Percentiles rank a stretch among this genome's conserved stretches.
These are phyloP conservation scores for Dicranocentrus wangi DNA, from an alignment of 2,888 invertebrate species.

Conservation along the genomic window DNA sequence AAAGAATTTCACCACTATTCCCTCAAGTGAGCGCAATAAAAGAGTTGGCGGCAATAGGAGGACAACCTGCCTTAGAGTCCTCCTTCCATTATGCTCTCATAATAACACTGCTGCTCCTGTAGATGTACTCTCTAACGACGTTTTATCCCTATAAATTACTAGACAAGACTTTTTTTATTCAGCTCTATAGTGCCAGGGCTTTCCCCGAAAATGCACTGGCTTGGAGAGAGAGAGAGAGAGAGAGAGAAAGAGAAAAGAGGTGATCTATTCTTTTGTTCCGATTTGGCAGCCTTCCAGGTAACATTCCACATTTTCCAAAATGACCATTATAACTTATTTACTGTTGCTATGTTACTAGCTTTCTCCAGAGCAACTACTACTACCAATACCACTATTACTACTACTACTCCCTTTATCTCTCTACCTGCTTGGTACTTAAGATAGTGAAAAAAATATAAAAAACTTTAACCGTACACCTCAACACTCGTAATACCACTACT, in stretches of 20 bases:
- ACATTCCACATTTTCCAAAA: conserved; percentile 70
- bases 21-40: conserved; percentile 25
- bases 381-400: conserved; percentile 55
- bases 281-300: conserved; percentile 72
- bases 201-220: conserved; percentile 1
- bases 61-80: too few species aligned
- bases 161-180: background rate
- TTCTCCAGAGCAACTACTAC: conserved; percentile 47
- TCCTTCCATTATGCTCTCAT: too few species aligned
- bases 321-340: conserved; percentile 73
- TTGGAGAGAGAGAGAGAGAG: conserved; percentile 1
- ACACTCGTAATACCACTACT: background rate
- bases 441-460: conserved; percentile 35
- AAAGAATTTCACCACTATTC: background rate
- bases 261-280: conserved; percentile 70
- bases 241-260: conserved; percentile 34
- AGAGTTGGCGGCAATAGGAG: background rate
- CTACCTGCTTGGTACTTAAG: conserved; percentile 55
- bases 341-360: conserved; percentile 61
- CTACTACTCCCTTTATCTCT: conserved; percentile 31
- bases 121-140: too few species aligned
- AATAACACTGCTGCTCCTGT: too few species aligned
- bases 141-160: too few species aligned
- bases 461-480: conserved; percentile 1
- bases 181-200: background rate